Base-by-base conservation (phyloP, 2,113 vertebrate genomes). In the Cottus gobio region DNA sequence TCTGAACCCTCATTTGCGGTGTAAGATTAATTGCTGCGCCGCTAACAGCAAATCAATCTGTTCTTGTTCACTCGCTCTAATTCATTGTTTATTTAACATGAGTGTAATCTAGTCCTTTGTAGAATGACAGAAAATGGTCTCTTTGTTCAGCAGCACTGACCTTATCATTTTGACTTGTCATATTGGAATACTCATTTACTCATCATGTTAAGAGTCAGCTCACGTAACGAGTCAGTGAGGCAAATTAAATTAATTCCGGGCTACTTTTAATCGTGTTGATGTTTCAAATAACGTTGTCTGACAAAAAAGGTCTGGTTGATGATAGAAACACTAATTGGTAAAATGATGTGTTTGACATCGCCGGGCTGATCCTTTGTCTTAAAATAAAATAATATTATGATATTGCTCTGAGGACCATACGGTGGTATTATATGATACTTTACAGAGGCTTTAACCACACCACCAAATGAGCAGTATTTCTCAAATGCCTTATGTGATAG, bases 121-220 rank as follows among this genome's bases (percentile, higher is more conserved):
- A 26, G 12, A 87, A 82, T 71, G 78, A 80, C 46, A 85, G 73
- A 83, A 90, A 85, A 85, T 58, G 65, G 16, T 77, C 71, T 82
- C 83, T 90, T 89, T 90, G 79, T 83, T 77, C 82, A 78, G 69
- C 85, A 9, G 78, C 83, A 65, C 73, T 93, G 92, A 92, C 91
- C 91, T 91, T 90, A 87, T 93, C 87, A 84, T 89, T 91, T 87
- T 74, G 78, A 90, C 86, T 82, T 91, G 89, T 90, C 87, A 90
- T 82, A 87, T 86, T 85, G 67, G 62, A 88, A 83, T 52, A 77
- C 68, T 90, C 85, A 86, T 89, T 92, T 87, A 89, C 86, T 81
- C 74, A 28, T 93, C 85, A 84, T 30, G 77, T 91, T 90, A 80
- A 73, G 73, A 90, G 90, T 92, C 80, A 44, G 74, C 57, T 80